Base-by-base conservation (phyloP, 2,113 vertebrate genomes). In the Actinemys pallida region DNA sequence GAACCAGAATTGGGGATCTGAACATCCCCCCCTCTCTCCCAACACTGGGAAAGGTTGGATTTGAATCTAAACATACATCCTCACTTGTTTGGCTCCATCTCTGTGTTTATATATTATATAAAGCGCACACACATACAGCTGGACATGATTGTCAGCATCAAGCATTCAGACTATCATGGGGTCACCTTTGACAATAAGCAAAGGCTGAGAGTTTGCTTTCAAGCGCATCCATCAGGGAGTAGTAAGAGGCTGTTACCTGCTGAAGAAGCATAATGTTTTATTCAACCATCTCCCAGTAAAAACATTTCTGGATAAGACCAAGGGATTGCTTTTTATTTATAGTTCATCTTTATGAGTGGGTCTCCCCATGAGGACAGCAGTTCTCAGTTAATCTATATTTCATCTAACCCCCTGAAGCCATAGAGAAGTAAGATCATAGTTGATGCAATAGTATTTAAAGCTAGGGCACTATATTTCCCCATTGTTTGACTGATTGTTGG, bases 211-310 rank as follows among this genome's bases (percentile, higher is more conserved):
- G 89, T 96, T 98, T 98, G 93, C 97, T 98, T 98, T 98, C 97
- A 96, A 95, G 94, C 8, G 0, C 90, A 97, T 97, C 95, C 98
- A 95, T 97, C 94, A 93, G 97, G 94, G 97, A 98, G 85, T 80
- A 95, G 97, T 97, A 96, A 98, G 91, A 95, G 95, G 89, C 94
- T 97, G 97, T 96, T 97, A 96, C 93, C 93, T 97, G 88, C 95
- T 57, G 90, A 97, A 96, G 96, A 95, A 96, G 96, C 94, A 91
- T 97, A 89, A 98, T 98, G 97, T 98, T 98, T 98, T 98, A 98
- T 98, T 98, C 97, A 98, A 47, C 93, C 87, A 4, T 88, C 95
- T 95, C 59, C 89, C 86, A 95, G 90, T 94, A 95, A 97, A 97
- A 95, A 96, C 89, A 96, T 95, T 96, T 96, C 93, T 97, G 87